A percentile compares a stretch with the other conserved stretches of the same genome.
Evolutionary conservation across 2,797 vertebrate genomes (phyloP).

Genomic region (Heteromormyrus szaboi): DNA sequence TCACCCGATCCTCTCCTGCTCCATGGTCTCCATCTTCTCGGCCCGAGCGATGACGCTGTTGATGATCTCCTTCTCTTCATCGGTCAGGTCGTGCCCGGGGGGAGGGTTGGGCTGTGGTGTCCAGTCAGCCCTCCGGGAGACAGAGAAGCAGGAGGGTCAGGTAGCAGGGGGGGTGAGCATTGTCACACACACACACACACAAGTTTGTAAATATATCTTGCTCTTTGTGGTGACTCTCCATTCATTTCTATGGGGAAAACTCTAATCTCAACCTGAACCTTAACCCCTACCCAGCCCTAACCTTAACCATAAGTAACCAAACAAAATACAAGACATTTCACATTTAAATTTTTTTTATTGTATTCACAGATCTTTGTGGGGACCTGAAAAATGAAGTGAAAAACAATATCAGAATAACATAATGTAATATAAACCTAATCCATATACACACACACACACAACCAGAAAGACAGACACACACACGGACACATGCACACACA

Average conservation of each 20-base stretch:
- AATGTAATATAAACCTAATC: neutral
- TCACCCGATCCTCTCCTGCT: slow-evolving; percentile 93
- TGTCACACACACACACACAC: neutral
- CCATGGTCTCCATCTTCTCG: slow-evolving; percentile 96
- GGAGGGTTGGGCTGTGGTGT: slow-evolving; percentile 50
- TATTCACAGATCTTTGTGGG: neutral
- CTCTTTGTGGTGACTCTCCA: neutral
- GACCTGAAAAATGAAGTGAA: neutral
- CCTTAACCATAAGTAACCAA: neutral
- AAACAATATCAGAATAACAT: neutral
- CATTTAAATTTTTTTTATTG: neutral
- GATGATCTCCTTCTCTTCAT: slow-evolving; percentile 96
- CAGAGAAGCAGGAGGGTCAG: neutral
- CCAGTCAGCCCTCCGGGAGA: slow-evolving; percentile 53
- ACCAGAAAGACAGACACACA: too few relatives aligned
- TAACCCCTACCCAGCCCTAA: neutral
- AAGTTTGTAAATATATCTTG: neutral
- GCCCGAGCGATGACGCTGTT: slow-evolving; percentile 87
- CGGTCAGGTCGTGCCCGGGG: slow-evolving; percentile 74
- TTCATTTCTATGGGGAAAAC: neutral
- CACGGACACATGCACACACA: neutral
- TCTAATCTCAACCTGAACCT: neutral
- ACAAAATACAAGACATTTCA: neutral
- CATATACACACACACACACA: neutral
- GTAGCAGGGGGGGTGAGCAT: neutral